phyloP scores from a whole-genome alignment of 2,113 vertebrate species.

The Elanoides forficatus region DNA sequence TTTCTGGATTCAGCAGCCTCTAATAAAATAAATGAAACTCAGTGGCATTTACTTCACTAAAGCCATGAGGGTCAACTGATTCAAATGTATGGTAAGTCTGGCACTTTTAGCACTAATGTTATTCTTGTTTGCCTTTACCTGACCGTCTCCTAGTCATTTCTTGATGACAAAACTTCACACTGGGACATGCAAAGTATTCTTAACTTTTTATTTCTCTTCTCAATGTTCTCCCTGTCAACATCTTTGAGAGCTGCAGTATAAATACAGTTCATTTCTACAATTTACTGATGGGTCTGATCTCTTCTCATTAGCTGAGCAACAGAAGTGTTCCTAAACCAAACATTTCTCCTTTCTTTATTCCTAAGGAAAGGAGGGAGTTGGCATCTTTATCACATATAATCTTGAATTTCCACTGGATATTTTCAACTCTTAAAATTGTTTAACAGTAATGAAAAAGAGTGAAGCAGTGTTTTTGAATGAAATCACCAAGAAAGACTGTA shows the following conservation, averaged over 20 bases:
- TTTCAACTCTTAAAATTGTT: background rate
- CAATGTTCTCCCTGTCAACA: background rate
- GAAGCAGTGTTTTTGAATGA: background rate
- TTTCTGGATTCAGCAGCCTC: background rate
- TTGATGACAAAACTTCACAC: background rate
- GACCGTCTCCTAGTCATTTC: background rate
- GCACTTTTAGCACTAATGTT: background rate
- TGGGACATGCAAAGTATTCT: background rate
- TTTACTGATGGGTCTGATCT: background rate
- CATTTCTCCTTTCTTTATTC: background rate
- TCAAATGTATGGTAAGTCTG: background rate
- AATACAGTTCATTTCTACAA: background rate
- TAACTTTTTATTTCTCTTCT: background rate
- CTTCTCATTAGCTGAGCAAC: background rate
- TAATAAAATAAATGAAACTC: background rate
- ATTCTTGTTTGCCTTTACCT: background rate
- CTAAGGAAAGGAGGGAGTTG: background rate
- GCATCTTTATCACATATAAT: background rate
- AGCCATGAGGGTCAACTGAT: background rate
- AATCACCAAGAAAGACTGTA: background rate
- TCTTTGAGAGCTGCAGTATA: background rate
- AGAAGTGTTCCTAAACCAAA: background rate
- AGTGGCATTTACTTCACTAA: background rate
- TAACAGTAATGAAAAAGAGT: background rate
- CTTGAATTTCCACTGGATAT: background rate